Evolutionary conservation across 2,113 vertebrate genomes (phyloP), one percentile per base, ranked within the genome.

Genomic region (Baryphthengus martii): DNA sequence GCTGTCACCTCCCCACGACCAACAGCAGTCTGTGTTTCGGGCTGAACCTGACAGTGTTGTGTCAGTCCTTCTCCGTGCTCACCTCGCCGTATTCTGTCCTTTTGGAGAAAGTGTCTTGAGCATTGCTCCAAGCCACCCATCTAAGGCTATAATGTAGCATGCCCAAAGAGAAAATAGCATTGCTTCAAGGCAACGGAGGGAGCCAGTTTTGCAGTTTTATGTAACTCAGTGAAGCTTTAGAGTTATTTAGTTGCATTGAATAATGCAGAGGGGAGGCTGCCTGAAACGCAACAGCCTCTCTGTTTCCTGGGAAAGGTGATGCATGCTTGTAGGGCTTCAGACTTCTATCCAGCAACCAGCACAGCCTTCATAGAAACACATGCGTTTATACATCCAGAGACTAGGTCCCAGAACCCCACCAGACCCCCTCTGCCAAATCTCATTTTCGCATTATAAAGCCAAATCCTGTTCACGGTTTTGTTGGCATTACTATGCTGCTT

Each of bases 161-260:
- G 81, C 23, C 40, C 62, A 53, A 89, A 72, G 35, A 88, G 40
- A 76, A 82, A 53, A 65, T 26, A 37, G 25, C 26, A 26, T 47
- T n/a, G 26, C 72, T 67, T 89, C 53, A 35, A 90, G 58, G 61
- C 26, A 70, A 56, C 35, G 49, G 44, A 79, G 25, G 5, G 35
- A 88, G 82, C n/a, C 53, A 28, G 26, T 44, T 93, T 68, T 92
- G 55, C 47, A 67, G 56, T 55, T 91, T 95, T 61, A 72, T 31
- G 20, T 59, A 92, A 52, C 74, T 82, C 45, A 3, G 26, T 42
- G 50, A 49, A 72, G 63, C 52, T 75, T 88, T 72, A 58, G 53
- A 81, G 88, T 81, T 96, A 84, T 78, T 94, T 81, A 68, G 73
- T 92, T 75, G 76, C 85, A 42, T 92, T 97, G 74, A 94, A 96